Evolutionary conservation across 92 coral and sea anemone genomes (phyloP), one percentile per base, ranked within the genome.

Genomic region (Paragorgia papillata): DNA sequence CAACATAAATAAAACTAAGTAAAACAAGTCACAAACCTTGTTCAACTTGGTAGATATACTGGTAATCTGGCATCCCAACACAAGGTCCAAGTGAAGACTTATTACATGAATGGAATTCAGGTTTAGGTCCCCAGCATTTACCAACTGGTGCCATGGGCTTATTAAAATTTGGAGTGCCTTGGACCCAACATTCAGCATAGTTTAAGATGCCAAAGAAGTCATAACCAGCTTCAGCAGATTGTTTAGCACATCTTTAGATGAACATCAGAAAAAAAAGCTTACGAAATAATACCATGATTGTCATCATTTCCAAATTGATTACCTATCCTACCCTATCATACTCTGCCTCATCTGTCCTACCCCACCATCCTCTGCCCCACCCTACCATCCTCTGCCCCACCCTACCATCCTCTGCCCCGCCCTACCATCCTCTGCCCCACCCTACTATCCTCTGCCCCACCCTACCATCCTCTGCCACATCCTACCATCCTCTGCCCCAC

Each of bases 181-280:
- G 58, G 3, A 29, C 75, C 78, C 78, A 71, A 58, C 78, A 71
- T 50, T 71, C 44, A 3, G 78, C 78, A 34, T 71, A 71, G 62
- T 71, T 71, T 17, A 53, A 58, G 17, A 71, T 33, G 1, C 78
- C 78, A 55, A 71, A 71, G 27, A 37, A 71, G 31, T 71, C 54
- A 58, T 71, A 71, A 32, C 78, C 78, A 53, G 48, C 78, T 17
- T 31, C 50, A 15, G 51, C 62, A 14, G 78, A 18, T 7, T 31
- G 44, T 20, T 71, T 44, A 53, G 64, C 78, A 55, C 78, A 71
- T 50, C 78, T 71, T 18, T n/a, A 29, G 19, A 55, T 13, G 35
- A 22, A 39, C 24, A 40, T 0, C 2, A 2, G n/a, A 46, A 46
- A 6, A n/a, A 15, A 37, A 10, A n/a, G n/a, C n/a, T 37, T 37